phyloP scores from a whole-genome alignment of 2,888 invertebrate species.

The Tricholauxania praeusta region DNA sequence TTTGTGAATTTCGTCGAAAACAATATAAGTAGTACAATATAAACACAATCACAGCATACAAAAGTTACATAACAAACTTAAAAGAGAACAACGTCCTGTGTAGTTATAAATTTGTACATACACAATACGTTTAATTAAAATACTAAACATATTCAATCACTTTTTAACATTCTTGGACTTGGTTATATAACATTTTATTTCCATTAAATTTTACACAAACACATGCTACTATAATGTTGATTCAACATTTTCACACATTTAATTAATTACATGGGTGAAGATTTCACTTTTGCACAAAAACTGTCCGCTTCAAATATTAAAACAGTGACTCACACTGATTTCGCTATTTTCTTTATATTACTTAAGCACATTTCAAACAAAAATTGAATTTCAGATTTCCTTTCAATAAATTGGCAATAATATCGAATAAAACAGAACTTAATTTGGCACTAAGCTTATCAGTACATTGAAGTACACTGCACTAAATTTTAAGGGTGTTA shows the following conservation, averaged over 20 bases:
- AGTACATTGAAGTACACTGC: constrained; percentile 33
- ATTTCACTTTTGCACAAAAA: background rate
- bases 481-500: background rate
- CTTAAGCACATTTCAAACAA: background rate
- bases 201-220: background rate
- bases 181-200: background rate
- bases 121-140: constrained; percentile 18
- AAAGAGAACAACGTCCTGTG: background rate
- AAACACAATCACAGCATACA: background rate
- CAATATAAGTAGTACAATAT: background rate
- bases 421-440: constrained; percentile 46
- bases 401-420: background rate
- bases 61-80: constrained; percentile 3
- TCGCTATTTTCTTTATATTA: background rate
- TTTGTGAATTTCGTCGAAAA: too few relatives aligned
- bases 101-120: constrained; percentile 1
- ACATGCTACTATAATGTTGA: background rate
- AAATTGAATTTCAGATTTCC: background rate
- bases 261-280: background rate
- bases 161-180: constrained; percentile 17
- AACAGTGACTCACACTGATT: background rate
- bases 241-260: background rate
- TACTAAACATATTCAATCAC: constrained; percentile 20
- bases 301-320: background rate
- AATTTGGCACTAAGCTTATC: constrained; percentile 64